A percentile compares a stretch with the other conserved stretches of the same genome.
Evolutionary conservation across 2,113 vertebrate species (phyloP).

Genomic region (Brachirus orientalis): DNA sequence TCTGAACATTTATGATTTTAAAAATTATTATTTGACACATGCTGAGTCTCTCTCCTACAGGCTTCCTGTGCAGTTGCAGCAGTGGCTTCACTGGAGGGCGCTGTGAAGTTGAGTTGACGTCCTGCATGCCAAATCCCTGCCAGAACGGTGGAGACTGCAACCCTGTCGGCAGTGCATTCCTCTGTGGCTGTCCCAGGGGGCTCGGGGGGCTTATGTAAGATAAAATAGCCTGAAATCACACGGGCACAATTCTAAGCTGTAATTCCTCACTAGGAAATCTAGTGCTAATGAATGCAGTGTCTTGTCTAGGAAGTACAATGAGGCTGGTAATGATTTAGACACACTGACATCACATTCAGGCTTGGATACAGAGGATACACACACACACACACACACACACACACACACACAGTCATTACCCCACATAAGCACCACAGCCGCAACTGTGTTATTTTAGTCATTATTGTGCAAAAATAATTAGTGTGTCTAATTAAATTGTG

Average conservation of each 20-base stretch:
- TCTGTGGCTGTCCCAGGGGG: slow-evolving; percentile 89
- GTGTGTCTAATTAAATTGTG: slow-evolving; percentile 58
- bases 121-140: slow-evolving; percentile 94
- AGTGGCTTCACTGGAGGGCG: slow-evolving; percentile 90
- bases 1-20: too few species aligned
- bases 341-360: slow-evolving; percentile 12
- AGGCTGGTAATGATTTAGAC: slow-evolving; percentile 1
- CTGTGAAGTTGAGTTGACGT: slow-evolving; percentile 91
- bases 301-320: too few species aligned
- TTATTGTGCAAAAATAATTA: slow-evolving; percentile 33
- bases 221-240: slow-evolving; percentile 29
- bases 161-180: slow-evolving; percentile 86
- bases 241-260: slow-evolving; percentile 3
- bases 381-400: slow-evolving; percentile 3
- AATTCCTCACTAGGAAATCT: neutral
- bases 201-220: slow-evolving; percentile 91
- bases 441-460: slow-evolving; percentile 26
- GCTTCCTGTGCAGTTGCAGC: slow-evolving; percentile 90
- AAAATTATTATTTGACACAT: too few species aligned
- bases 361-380: slow-evolving; percentile 8
- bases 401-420: slow-evolving; percentile 21
- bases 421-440: slow-evolving; percentile 22
- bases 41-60: slow-evolving; percentile 71
- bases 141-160: slow-evolving; percentile 90
- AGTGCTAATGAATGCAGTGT: too few species aligned